Evolutionary conservation across 2,797 vertebrate species (phyloP), one percentile per base, ranked within the genome.

Genomic region (Graptemys geographica): DNA sequence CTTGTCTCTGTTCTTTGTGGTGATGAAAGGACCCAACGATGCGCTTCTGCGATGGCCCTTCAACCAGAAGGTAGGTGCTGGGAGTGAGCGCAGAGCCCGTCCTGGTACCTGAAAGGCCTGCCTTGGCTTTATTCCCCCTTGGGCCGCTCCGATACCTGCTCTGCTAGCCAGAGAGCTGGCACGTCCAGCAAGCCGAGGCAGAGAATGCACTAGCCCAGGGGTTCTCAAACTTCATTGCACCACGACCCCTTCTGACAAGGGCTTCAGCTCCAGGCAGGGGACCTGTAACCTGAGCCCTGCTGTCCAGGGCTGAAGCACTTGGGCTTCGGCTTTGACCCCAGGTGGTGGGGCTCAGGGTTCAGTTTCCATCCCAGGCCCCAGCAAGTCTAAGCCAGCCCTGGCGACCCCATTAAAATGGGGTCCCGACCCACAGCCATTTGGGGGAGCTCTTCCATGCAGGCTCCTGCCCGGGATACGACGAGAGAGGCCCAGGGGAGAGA

Each of bases 1-100:
- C 88, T 98, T 99, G 3, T 99, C 99, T 0, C 98, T 99, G 59
- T 99, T 99, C 98, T 99, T 99, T 0, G 99, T 99, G 85, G 99
- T 99, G 95, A 99, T 99, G 99, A 99, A 98, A 87, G 99, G 99
- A 21, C 99, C 99, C 84, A 98, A 98, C 0, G 99, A 99, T 0
- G 99, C 99, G 0, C 98, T 99, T 76, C 98, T 99, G 87, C 99
- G 99, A 5, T 99, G 99, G 99, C 99, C 99, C 5, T 99, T 99
- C 97, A 99, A 99, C 96, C 99, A 99, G 97, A 99, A 99, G 99
- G 99, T 99, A 79, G 21, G 93, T 83, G 15, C 44, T 62, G 52
- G 57, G 8, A 19, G 12, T 3, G 12, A 31, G 4, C 7, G 21
- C 44, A 11, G 13, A 80, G 53, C 57, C 76, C 11, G 19, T 11